Base-by-base conservation (phyloP, 2,797 vertebrate genomes). In the Steatocranus sp. region DNA sequence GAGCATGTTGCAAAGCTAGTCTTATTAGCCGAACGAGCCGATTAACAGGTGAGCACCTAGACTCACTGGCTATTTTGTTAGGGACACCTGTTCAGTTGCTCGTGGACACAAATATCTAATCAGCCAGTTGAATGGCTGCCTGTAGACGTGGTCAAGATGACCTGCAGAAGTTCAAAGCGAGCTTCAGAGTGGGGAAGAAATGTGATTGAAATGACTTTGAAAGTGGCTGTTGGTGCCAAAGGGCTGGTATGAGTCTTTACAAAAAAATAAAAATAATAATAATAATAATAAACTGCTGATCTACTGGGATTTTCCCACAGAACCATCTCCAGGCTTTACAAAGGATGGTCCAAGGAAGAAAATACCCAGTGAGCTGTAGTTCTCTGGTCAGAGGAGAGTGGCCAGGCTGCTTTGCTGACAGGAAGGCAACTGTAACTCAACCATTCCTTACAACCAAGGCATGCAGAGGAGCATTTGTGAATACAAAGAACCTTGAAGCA, bases 181-280 rank as follows among this genome's bases (percentile, higher is more conserved):
- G 54, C 27, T 11, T 2, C 54, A 58, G 27, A 58, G 27, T 58
- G 17, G 15, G 27, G 61, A 38, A 66, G n/a, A 38, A 66, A 66
- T 36, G 34, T 34, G 56, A 61, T 11, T 34, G 56, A 34, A 61
- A 34, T 38, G 34, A 38, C n/a, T 66, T 66, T 38, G 34, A 66
- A 66, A 8, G 34, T 38, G 61, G n/a, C 61, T 23, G 34, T 66
- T 38, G n/a, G 11, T 66, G 56, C 30, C 30, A 3, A 58, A 58
- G 3, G 5, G 58, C 58, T 63, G 11, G 32, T 63, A 36, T 20
- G 58, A 20, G n/a, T 63, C 15, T 56, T 54, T 3, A 3, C 14
- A 8, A 2, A 25, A 53, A 20, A 9, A 6, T 1, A 0, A 5
- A n/a, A n/a, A n/a, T n/a, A 10, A 1, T 8, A 6, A 6, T 2